These are phyloP conservation scores for Ernsta delagoae DNA, from an alignment of 2,888 invertebrate species.

Conservation along the genomic window DNA sequence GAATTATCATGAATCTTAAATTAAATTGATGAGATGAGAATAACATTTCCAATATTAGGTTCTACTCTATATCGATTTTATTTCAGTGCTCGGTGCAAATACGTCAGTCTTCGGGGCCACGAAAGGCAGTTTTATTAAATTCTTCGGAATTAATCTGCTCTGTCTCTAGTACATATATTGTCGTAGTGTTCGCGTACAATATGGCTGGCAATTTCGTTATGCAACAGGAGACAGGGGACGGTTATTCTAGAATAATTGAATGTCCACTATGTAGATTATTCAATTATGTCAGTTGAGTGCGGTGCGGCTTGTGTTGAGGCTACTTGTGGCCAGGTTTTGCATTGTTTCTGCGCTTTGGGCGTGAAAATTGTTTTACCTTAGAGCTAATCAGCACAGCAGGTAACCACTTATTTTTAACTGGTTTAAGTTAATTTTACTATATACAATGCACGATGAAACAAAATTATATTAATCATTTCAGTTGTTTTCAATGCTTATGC, in stretches of 20 bases:
- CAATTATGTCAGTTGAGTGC: slow-evolving; percentile 52
- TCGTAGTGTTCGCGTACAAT: slow-evolving; percentile 27
- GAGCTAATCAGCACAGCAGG: too few relatives aligned
- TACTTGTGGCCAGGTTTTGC: background rate
- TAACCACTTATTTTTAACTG: too few relatives aligned
- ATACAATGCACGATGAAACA: too few relatives aligned
- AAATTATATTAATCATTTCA: too few relatives aligned
- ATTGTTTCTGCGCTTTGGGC: background rate
- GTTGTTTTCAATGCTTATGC: too few relatives aligned
- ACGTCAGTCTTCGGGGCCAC: slow-evolving; percentile 9
- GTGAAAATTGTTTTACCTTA: background rate
- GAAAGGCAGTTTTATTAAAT: slow-evolving; percentile 34
- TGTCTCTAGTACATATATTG: slow-evolving; percentile 32
- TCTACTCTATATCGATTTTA: slow-evolving; percentile 12
- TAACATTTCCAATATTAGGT: too few relatives aligned
- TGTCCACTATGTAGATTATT: slow-evolving; percentile 65
- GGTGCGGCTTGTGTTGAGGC: background rate
- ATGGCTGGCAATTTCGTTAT: slow-evolving; percentile 35
- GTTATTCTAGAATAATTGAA: slow-evolving; percentile 49
- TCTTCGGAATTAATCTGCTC: slow-evolving; percentile 30
- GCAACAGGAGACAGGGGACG: slow-evolving; percentile 41
- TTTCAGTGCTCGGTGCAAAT: slow-evolving; percentile 16
- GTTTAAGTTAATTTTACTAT: too few relatives aligned
- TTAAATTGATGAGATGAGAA: too few relatives aligned
- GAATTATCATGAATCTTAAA: too few relatives aligned